These are phyloP conservation scores for Hydrochoerus hydrochaeris DNA, from an alignment of 2,113 vertebrate genomes.

Conservation along the genomic window DNA sequence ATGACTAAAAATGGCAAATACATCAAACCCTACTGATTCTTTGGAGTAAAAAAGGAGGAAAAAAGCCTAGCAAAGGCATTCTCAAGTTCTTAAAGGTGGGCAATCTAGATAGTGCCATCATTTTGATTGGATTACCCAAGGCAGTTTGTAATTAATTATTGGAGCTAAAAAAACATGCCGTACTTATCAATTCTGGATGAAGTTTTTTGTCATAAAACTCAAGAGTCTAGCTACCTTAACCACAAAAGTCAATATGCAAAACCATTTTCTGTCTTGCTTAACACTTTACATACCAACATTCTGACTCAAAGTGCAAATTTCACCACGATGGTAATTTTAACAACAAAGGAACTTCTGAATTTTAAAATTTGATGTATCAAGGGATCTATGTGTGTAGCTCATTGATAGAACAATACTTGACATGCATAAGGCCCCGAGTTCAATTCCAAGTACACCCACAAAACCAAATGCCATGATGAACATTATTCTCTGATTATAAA, in stretches of 20 bases:
- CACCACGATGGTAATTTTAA: neutral
- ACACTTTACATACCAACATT: neutral
- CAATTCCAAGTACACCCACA: neutral
- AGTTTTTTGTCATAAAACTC: conserved; percentile 58
- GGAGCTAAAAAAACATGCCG: conserved; percentile 61
- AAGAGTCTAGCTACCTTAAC: neutral
- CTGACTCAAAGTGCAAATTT: neutral
- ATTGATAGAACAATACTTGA: neutral
- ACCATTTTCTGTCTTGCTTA: neutral
- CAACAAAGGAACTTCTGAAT: neutral
- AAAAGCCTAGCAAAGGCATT: neutral
- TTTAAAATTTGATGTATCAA: neutral
- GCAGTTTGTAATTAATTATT: conserved; percentile 56
- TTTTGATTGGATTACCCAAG: neutral
- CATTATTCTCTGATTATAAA: neutral
- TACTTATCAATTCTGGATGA: conserved; percentile 51
- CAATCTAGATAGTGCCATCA: neutral
- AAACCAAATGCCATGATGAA: neutral
- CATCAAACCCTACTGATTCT: neutral
- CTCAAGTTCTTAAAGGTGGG: neutral
- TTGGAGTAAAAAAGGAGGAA: neutral
- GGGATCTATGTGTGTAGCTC: rapidly evolving
- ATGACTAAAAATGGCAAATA: conserved; percentile 12
- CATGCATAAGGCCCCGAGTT: neutral
- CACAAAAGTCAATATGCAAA: neutral